A percentile compares a stretch with the other conserved stretches of the same genome.
Conservation (phyloP, 1,140 invertebrate species). For the Drosophila kurseongensis region DNA sequence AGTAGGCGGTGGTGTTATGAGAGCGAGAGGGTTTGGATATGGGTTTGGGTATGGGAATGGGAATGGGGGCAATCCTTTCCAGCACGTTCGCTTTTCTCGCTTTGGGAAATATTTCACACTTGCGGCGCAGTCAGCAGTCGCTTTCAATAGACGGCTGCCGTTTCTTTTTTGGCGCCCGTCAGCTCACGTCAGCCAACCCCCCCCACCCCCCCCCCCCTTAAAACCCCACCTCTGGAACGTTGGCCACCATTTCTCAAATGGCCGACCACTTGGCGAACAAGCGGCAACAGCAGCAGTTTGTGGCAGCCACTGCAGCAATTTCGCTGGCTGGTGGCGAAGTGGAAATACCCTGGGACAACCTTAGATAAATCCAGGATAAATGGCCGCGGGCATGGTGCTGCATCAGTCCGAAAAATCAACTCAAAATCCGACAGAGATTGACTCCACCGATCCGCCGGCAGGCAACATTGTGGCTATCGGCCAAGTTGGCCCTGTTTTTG, state of each 20-base stretch:
- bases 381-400: neutral
- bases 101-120: conserved; percentile 56
- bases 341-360: neutral
- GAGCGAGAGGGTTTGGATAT: neutral
- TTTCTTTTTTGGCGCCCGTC: conserved; percentile 53
- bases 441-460: conserved; percentile 1
- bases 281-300: neutral
- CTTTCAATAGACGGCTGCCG: conserved; percentile 50
- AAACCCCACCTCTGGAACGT: conserved; percentile 2
- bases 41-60: too few species aligned
- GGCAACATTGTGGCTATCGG: conserved; percentile 36
- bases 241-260: conserved; percentile 1
- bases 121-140: conserved; percentile 60
- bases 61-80: conserved; percentile 12
- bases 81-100: conserved; percentile 34
- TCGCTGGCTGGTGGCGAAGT: neutral
- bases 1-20: conserved; percentile 3
- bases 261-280: conserved; percentile 13
- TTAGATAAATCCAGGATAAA: neutral
- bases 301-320: neutral
- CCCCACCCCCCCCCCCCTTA: neutral
- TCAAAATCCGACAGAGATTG: neutral
- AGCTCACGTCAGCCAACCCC: conserved; percentile 36
- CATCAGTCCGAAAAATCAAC: neutral
- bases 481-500: conserved; percentile 6